Evolutionary conservation across 2,797 vertebrate species (phyloP).

Genomic region (Chaenodraco wilsoni): DNA sequence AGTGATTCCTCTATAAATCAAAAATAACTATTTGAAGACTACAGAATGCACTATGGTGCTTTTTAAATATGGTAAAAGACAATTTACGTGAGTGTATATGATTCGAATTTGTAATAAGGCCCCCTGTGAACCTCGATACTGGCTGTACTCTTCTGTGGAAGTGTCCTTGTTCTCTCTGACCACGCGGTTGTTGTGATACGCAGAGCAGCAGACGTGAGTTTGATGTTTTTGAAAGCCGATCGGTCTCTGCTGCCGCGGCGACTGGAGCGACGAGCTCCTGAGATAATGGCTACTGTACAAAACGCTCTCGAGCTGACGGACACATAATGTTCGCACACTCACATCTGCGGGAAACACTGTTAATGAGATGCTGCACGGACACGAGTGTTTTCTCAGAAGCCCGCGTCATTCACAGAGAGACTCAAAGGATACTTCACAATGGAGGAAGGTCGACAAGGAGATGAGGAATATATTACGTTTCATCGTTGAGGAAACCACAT

Average conservation of each 20-base stretch:
- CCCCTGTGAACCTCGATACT: conserved; percentile 20
- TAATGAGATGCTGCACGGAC: background rate
- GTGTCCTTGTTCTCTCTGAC: conserved; percentile 52
- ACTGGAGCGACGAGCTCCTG: background rate
- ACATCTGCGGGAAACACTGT: conserved; percentile 7
- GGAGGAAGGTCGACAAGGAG: background rate
- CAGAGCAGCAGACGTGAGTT: conserved; percentile 51
- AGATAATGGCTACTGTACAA: conserved; percentile 17
- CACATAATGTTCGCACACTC: background rate
- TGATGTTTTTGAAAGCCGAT: conserved; percentile 8
- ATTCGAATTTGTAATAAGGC: conserved; percentile 28
- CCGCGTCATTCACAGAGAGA: conserved; percentile 1
- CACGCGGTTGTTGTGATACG: conserved; percentile 49
- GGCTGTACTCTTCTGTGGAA: conserved; percentile 35
- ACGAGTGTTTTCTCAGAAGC: conserved; percentile 17
- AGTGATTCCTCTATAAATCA: too few relatives aligned
- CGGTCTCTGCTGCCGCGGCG: conserved; percentile 18
- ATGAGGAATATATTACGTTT: background rate
- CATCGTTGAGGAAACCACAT: background rate
- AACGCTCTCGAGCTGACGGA: background rate
- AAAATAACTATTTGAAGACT: conserved; percentile 2
- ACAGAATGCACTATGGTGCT: background rate
- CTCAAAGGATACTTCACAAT: conserved; percentile 4
- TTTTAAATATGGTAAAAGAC: background rate
- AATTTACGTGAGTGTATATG: background rate